Evolutionary conservation across 2,888 invertebrate species (phyloP).

Genomic region (Cylloceria caligata): DNA sequence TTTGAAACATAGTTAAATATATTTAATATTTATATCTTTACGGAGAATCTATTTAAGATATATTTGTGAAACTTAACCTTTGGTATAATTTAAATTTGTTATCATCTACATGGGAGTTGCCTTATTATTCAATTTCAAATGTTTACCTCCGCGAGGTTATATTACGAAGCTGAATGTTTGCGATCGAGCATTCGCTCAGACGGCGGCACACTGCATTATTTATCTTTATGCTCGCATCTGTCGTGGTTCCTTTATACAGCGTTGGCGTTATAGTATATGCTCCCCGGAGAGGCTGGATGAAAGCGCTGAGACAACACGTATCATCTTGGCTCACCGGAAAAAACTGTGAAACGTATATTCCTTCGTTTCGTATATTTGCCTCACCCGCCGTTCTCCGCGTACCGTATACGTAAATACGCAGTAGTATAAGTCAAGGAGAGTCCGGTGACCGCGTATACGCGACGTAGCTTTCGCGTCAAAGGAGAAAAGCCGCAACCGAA

Average conservation of each 20-base stretch:
- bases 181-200: conserved; percentile 13
- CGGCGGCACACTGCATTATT: conserved; percentile 20
- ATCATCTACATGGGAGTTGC: not conserved
- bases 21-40: not conserved
- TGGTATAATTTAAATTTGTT: too few species aligned
- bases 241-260: conserved; percentile 20
- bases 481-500: conserved; percentile 75
- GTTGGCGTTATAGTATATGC: conserved; percentile 9
- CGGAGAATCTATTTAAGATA: not conserved
- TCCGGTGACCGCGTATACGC: conserved; percentile 40
- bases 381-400: conserved; percentile 1
- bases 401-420: conserved; percentile 23
- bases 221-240: too few species aligned
- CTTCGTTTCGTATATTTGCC: conserved; percentile 25
- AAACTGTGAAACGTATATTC: conserved; percentile 32
- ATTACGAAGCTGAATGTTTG: conserved; percentile 17
- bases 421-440: conserved; percentile 55
- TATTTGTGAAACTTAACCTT: not conserved
- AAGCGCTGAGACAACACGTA: conserved; percentile 52
- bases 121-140: not conserved
- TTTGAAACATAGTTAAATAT: too few species aligned
- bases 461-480: conserved; percentile 71
- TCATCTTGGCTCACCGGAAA: conserved; percentile 33
- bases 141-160: not conserved
- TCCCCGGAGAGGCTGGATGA: conserved; percentile 19